Conservation (phyloP, 2,113 vertebrate species). For the Rhea pennata region DNA sequence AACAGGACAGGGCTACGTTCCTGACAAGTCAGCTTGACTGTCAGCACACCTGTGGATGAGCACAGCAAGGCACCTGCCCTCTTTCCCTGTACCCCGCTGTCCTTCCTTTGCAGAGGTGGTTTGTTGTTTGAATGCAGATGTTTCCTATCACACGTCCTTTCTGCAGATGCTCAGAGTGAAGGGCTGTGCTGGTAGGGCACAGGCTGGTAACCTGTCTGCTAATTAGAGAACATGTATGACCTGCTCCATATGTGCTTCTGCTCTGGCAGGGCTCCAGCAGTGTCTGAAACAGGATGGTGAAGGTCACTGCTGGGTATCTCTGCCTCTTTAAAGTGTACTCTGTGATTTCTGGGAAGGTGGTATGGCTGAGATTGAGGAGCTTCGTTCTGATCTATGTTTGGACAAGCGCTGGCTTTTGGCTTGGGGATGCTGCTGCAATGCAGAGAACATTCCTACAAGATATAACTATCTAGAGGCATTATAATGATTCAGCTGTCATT, state of each 20-base stretch:
- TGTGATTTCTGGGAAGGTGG: neutral
- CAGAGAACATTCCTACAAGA: neutral
- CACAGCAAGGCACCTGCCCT: neutral
- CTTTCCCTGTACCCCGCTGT: neutral
- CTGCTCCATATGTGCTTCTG: neutral
- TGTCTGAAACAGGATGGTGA: neutral
- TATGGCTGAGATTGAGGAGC: neutral
- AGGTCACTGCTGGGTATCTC: rapidly evolving
- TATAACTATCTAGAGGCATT: rapidly evolving
- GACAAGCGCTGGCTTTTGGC: neutral
- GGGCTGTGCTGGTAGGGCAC: neutral
- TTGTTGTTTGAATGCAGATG: neutral
- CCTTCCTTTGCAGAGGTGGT: neutral
- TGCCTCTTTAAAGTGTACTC: neutral
- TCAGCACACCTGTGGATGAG: neutral
- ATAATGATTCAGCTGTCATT: neutral
- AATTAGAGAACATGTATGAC: neutral
- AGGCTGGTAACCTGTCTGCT: rapidly evolving
- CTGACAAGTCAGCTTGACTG: neutral
- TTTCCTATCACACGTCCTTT: rapidly evolving
- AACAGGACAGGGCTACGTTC: rapidly evolving
- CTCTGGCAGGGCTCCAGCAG: rapidly evolving
- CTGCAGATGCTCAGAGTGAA: neutral
- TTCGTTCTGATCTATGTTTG: rapidly evolving
- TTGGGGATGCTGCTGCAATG: neutral